phyloP scores from a whole-genome alignment of 2,797 vertebrate species.

The Sylvia borin region DNA sequence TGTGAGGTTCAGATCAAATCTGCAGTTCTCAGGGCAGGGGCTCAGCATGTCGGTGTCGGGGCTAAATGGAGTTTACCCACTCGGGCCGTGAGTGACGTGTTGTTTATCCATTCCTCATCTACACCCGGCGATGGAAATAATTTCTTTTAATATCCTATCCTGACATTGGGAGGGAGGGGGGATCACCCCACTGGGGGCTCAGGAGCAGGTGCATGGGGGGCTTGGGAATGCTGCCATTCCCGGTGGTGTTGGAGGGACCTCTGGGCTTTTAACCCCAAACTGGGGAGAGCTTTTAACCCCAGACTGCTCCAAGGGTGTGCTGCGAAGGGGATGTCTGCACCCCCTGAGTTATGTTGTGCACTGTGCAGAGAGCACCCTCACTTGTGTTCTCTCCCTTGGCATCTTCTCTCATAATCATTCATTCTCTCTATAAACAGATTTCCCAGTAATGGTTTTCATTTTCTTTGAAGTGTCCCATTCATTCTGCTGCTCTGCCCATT shows the following conservation, averaged over 20 bases:
- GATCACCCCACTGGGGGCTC: background rate
- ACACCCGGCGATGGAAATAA: constrained; percentile 25
- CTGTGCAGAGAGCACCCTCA: background rate
- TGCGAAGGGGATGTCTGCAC: background rate
- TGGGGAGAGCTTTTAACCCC: background rate
- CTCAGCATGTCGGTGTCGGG: background rate
- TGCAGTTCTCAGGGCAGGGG: constrained; percentile 41
- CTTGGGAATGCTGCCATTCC: background rate
- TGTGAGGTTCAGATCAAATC: constrained; percentile 58
- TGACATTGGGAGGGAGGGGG: background rate
- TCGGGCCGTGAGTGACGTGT: background rate
- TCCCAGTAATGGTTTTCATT: constrained; percentile 71
- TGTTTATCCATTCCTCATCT: constrained; percentile 66
- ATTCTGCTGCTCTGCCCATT: constrained; percentile 74
- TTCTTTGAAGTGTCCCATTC: constrained; percentile 78
- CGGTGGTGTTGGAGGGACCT: background rate
- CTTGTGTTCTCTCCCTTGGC: constrained; percentile 44
- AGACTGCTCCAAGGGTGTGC: background rate
- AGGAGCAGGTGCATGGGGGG: constrained; percentile 29
- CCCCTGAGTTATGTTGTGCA: background rate
- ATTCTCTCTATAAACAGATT: constrained; percentile 76
- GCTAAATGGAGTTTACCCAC: constrained; percentile 56
- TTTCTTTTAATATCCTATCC: constrained; percentile 15
- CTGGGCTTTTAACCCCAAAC: background rate
- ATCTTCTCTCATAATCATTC: constrained; percentile 75